These are phyloP conservation scores for Melanargia galathea DNA, from an alignment of 2,888 invertebrate species.

Conservation along the genomic window DNA sequence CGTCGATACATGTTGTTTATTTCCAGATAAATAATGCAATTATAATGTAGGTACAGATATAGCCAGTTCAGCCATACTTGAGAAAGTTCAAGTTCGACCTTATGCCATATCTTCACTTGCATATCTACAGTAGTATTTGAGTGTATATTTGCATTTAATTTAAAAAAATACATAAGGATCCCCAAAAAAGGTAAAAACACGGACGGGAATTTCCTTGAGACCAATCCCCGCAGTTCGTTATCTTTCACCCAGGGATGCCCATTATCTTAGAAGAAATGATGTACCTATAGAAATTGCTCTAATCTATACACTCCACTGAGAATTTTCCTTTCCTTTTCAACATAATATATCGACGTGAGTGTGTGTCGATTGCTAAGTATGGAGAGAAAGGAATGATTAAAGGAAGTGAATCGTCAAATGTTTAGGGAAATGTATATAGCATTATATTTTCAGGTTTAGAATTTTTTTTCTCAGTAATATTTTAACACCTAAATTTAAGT, in stretches of 20 bases:
- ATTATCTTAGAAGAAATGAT: constrained; percentile 70
- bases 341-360: background rate
- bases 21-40: too few species aligned
- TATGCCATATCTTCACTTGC: too few species aligned
- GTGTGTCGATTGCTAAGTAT: constrained; percentile 26
- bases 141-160: too few species aligned
- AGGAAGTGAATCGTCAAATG: constrained; percentile 13
- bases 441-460: too few species aligned
- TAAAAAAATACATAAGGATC: constrained; percentile 21
- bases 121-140: too few species aligned
- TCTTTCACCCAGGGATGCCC: constrained; percentile 60
- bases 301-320: constrained; percentile 48
- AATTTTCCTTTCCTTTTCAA: constrained; percentile 33
- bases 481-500: too few species aligned
- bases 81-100: too few species aligned
- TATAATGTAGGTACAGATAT: too few species aligned
- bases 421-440: background rate
- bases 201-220: constrained; percentile 40
- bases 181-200: constrained; percentile 20
- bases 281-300: constrained; percentile 67
- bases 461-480: too few species aligned
- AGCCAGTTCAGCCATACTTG: too few species aligned
- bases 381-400: constrained; percentile 19
- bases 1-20: too few species aligned
- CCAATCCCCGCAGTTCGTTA: constrained; percentile 64